Base-by-base conservation (phyloP, 2,888 invertebrate species). In the Tiphia femorata region DNA sequence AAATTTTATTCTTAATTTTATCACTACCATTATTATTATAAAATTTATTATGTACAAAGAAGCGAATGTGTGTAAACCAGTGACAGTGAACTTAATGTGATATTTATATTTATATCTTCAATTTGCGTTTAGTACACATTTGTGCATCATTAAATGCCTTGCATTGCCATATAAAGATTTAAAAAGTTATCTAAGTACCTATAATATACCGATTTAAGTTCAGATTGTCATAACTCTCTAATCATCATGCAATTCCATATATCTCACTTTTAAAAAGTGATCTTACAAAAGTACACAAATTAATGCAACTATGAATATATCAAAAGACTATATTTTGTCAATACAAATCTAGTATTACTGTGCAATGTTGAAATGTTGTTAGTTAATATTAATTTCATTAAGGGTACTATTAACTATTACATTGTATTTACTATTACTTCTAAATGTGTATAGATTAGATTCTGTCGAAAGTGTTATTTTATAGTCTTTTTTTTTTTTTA, bases 51-150 rank as follows among this genome's bases (percentile, higher is more conserved):
- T 55, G 56, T 65, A 62, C 57, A 57, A 57, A 57, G 35, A 48
- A 49, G 35, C 37, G 29, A 43, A 53, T 49, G 46, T 58, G 49
- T 53, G 27, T 38, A 20, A 29, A 47, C 29, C 52, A 41, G 27
- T 52, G 52, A 57, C 38, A 50, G 52, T 62, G 55, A 64, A 54
- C 58, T 56, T 53, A 65, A 67, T 73, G 75, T 75, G 75, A 75
- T 75, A 75, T 67, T 72, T 71, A 75, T 74, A 75, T 74, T 74
- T 72, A 65, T 67, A 69, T 62, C 64, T 62, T 58, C 62, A 60
- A 55, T 69, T 65, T 58, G 59, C 49, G 63, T 72, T 61, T 47
- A 21, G 47, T 58, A 33, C 37, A 48, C 44, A 44, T 59, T 41
- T 44, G 53, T 57, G 47, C 58, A 49, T 49, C 40, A 27, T 16